Base-by-base conservation (phyloP, 2,888 invertebrate species). In the Athripsodes cinereus region DNA sequence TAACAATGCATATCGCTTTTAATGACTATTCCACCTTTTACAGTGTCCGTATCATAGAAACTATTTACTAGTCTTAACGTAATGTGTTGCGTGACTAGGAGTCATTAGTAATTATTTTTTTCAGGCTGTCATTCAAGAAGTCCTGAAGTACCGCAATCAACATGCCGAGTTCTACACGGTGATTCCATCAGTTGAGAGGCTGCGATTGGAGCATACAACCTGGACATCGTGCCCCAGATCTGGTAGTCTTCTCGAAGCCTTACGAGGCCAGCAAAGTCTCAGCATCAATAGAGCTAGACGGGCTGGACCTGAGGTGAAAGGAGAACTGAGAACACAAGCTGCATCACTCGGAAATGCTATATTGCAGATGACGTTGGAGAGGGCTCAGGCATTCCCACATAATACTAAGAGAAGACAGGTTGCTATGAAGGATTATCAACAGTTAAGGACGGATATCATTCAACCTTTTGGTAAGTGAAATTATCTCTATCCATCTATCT, bases 171-270 rank as follows among this genome's bases (percentile, higher is more conserved):
- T 73, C 56, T 86, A 80, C 64, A 69, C 71, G 1, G 74, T 82
- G 3, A 71, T 76, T 48, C 57, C 60, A 2, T 48, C 40, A 1
- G 57, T 26, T 1, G 20, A 22, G n/a, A 52, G 48, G 22, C 53
- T 61, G 20, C 53, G 53, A 16, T 71, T 78, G 6, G 88, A 89
- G 68, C 87, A 85, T 69, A 70, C 87, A 16, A 89, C 90, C 0
- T 92, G 91, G 91, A 88, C 90, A 0, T 83, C 85, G 1, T 80
- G 84, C 52, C 70, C 78, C 11, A 87, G 87, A 5, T 73, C 68
- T 6, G 72, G 74, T 55, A 80, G 80, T 19, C 65, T 83, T 2
- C 70, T 74, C 26, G 80, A 81, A 66, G 68, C 74, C 1, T 67
- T 84, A 2, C 67, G 74, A 5, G 71, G 74, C 58, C 76, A 81